Evolutionary conservation across 2,888 invertebrate genomes (phyloP).

Genomic region (Lepidocyrtinus sp.): DNA sequence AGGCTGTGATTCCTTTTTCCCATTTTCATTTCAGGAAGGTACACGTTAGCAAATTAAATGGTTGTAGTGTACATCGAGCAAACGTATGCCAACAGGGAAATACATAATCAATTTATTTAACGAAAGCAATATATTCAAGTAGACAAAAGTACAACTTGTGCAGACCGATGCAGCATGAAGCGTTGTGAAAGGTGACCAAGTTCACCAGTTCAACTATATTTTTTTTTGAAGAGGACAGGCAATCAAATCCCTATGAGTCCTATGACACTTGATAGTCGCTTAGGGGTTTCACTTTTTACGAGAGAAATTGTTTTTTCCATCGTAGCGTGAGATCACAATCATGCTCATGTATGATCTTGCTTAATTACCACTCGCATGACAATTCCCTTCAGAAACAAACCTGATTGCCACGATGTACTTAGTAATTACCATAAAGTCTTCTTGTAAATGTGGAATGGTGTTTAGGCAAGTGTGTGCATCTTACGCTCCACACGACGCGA

Average conservation of each 20-base stretch:
- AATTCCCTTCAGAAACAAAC: background rate
- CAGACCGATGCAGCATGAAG: no score
- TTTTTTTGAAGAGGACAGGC: slow-evolving; percentile 4
- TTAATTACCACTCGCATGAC: slow-evolving; percentile 8
- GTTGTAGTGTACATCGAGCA: background rate
- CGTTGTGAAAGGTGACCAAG: slow-evolving; percentile 45
- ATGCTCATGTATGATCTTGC: background rate
- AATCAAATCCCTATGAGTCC: background rate
- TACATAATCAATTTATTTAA: slow-evolving; percentile 2
- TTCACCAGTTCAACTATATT: slow-evolving; percentile 22
- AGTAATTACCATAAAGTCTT: background rate
- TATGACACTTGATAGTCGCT: background rate
- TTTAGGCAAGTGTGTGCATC: no score
- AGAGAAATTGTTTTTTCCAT: no score
- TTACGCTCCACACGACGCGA: background rate
- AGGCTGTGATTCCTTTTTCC: no score
- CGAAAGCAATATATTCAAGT: slow-evolving; percentile 3
- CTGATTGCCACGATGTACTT: background rate
- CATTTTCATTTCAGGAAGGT: no score
- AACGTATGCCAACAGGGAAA: background rate
- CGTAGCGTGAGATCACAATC: background rate
- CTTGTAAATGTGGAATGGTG: no score
- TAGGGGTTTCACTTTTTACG: background rate
- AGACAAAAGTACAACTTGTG: background rate
- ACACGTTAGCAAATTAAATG: no score